A percentile compares a stretch with the other conserved stretches of the same genome.
Evolutionary conservation across 2,113 vertebrate species (phyloP).

Genomic region (Apodemus sylvaticus): DNA sequence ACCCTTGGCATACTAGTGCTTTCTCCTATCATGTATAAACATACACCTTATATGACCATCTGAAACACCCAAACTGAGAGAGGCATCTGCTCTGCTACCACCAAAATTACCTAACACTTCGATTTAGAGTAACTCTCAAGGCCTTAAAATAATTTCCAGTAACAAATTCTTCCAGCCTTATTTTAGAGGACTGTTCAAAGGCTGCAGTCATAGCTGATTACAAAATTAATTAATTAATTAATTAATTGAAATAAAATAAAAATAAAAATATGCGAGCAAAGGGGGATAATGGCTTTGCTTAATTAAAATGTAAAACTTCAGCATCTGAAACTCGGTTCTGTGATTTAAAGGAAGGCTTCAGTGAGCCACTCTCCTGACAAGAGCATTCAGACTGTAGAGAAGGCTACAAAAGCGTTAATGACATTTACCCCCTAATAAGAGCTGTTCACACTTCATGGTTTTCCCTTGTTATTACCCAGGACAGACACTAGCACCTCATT

Average conservation of each 20-base stretch:
- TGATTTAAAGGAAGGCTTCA: constrained; percentile 67
- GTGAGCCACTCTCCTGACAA: constrained; percentile 70
- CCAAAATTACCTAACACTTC: constrained; percentile 31
- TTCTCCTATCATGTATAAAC: constrained; percentile 6
- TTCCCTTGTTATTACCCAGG: constrained; percentile 85
- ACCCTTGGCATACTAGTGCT: not conserved
- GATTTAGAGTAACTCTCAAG: constrained; percentile 45
- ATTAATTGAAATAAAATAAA: too few species aligned
- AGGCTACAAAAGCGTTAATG: constrained; percentile 84
- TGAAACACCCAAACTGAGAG: constrained; percentile 12
- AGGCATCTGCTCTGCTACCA: not conserved
- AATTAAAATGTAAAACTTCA: constrained; percentile 82
- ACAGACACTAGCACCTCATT: constrained; percentile 86
- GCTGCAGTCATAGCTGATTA: not conserved
- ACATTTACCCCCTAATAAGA: constrained; percentile 87
- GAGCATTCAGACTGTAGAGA: constrained; percentile 77
- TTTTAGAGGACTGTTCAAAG: constrained; percentile 23
- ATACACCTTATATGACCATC: not conserved
- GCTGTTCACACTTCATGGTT: constrained; percentile 85
- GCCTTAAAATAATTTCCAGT: constrained; percentile 52
- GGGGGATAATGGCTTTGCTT: constrained; percentile 62
- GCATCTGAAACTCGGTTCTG: constrained; percentile 68
- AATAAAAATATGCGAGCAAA: constrained; percentile 41
- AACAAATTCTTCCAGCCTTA: constrained; percentile 27
- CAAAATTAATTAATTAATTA: too few species aligned